These are phyloP conservation scores for Octodon degus DNA, from an alignment of 2,113 vertebrate species.

Conservation along the genomic window DNA sequence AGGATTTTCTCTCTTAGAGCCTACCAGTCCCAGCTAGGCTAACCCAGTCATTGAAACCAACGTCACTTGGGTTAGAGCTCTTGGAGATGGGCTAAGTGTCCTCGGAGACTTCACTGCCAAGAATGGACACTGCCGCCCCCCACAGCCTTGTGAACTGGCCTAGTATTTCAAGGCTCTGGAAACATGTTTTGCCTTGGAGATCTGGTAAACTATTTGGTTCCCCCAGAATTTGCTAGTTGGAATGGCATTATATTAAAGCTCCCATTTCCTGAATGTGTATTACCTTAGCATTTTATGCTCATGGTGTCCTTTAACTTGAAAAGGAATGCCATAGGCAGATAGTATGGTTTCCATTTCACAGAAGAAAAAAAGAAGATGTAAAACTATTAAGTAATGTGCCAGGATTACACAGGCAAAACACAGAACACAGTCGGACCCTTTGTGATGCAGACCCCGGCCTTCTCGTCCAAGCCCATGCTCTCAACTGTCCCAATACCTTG, in stretches of 20 bases:
- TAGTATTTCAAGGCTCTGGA: background rate
- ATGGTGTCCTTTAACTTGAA: background rate
- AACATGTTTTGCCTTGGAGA: background rate
- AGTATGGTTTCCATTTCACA: background rate
- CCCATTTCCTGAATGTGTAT: slow-evolving; percentile 8
- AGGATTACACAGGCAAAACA: background rate
- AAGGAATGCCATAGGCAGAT: background rate
- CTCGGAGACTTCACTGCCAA: background rate
- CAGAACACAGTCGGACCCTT: background rate
- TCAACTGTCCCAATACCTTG: background rate
- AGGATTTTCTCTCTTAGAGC: background rate
- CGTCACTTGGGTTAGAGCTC: background rate
- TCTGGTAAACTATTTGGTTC: background rate
- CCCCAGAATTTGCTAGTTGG: background rate
- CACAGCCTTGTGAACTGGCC: background rate
- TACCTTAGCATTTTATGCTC: background rate
- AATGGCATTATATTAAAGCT: background rate
- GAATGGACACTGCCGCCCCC: background rate
- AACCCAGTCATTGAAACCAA: background rate
- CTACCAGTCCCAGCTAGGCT: background rate
- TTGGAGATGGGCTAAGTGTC: background rate
- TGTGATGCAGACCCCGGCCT: background rate
- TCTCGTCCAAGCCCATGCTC: background rate
- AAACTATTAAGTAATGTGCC: slow-evolving; percentile 2
- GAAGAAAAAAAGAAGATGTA: background rate